Evolutionary conservation across 2,113 vertebrate species (phyloP), one percentile per base, ranked within the genome.

Genomic region (Corvus hawaiiensis): DNA sequence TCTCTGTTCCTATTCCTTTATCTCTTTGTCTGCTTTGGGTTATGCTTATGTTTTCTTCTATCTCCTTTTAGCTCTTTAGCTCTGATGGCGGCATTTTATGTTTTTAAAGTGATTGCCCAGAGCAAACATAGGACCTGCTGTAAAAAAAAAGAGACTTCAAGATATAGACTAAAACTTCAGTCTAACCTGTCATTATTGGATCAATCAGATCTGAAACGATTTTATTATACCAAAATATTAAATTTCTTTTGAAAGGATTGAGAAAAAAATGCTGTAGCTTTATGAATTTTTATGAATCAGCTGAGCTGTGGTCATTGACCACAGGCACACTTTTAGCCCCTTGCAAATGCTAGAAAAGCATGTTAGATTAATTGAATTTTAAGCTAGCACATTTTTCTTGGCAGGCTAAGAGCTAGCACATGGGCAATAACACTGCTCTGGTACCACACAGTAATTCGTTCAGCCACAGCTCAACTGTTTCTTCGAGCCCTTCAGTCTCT

Each of bases 321-420:
- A 39, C 1, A 75, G 69, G 58, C 37, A 86, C 23, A 89, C 22
- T 89, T 91, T 56, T 73, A 83, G 49, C 20, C 78, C 33, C 39
- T 62, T 79, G 8, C 28, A 96, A 92, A 81, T 77, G 48, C 32
- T 89, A 49, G 46, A 39, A 89, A 90, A 87, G 49, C n/a, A 49
- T 73, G 87, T 87, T 87, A 76, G 6, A 44, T 49, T 93, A 83
- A 88, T n/a, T 79, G 54, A 91, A 91, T 95, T 93, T 94, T 61
- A 85, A 93, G 39, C 48, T 37, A 91, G 32, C 61, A 78, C 35
- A 79, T 85, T 95, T 87, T 94, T 82, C 77, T 87, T 84, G 54
- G 39, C 74, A 89, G 62, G 30, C 61, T 72, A 84, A 81, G 39
- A 81, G 81, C 39, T 77, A 71, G 23, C 46, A 51, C 84, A 33